Evolutionary conservation across 2,113 vertebrate genomes (phyloP).

Genomic region (Psettodes erumei): DNA sequence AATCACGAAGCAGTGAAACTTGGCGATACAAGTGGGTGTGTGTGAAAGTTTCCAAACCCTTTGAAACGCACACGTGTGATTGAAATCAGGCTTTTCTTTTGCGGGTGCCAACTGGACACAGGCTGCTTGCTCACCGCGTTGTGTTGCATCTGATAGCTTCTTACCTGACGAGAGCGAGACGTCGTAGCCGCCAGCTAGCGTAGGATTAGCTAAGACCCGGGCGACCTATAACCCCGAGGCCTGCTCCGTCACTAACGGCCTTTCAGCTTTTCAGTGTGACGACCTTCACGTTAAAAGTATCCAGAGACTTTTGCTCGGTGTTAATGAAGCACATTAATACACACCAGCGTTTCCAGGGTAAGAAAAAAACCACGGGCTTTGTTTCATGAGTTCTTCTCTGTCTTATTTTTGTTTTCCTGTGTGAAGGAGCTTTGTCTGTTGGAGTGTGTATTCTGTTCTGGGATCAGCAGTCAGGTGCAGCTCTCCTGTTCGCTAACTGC

Average conservation of each 20-base stretch:
- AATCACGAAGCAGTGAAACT: constrained; percentile 23
- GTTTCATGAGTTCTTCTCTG: background rate
- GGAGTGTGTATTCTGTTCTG: constrained; percentile 22
- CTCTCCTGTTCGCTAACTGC: constrained; percentile 28
- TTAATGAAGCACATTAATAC: constrained; percentile 32
- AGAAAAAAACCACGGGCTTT: background rate
- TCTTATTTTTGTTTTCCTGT: background rate
- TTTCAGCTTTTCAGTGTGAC: constrained; percentile 48
- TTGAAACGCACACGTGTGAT: background rate
- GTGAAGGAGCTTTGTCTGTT: constrained; percentile 2
- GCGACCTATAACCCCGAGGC: constrained; percentile 34
- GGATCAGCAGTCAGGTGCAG: constrained; percentile 32
- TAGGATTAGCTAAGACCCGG: constrained; percentile 63
- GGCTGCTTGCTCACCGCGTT: constrained; percentile 28
- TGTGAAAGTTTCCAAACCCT: constrained; percentile 8
- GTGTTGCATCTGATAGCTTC: constrained; percentile 17
- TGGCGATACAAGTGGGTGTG: constrained; percentile 6
- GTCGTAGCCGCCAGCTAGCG: constrained; percentile 13
- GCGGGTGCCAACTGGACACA: constrained; percentile 26
- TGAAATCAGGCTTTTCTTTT: constrained; percentile 13
- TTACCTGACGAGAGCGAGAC: constrained; percentile 32
- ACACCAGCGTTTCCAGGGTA: constrained; percentile 35
- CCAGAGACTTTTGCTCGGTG: background rate
- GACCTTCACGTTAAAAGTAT: constrained; percentile 30
- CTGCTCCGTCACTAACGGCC: constrained; percentile 20